These are phyloP conservation scores for Sipha maydis DNA, from an alignment of 2,888 invertebrate genomes.

Conservation along the genomic window DNA sequence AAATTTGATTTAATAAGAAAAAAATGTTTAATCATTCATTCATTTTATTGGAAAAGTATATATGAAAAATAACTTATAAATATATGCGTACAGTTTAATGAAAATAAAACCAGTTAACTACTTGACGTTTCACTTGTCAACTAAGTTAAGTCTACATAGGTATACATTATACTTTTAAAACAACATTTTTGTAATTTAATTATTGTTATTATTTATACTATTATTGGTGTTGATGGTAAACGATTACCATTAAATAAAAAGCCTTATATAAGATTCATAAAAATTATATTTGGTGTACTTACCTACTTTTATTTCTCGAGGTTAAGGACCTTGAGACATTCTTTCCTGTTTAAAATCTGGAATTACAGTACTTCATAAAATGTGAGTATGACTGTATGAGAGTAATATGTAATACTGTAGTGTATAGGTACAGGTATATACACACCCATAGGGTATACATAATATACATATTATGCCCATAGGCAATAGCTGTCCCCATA, in stretches of 20 bases:
- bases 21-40: not conserved
- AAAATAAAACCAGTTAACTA: not conserved
- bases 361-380: not conserved
- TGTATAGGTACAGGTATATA: not conserved
- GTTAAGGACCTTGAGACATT: constrained; percentile 51
- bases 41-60: not conserved
- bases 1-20: not conserved
- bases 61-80: not conserved
- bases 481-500: too few relatives aligned
- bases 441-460: too few relatives aligned
- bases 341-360: constrained; percentile 35
- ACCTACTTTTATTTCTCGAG: constrained; percentile 29
- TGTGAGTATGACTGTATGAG: not conserved
- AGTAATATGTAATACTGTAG: not conserved
- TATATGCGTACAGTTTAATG: not conserved
- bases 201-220: not conserved
- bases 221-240: constrained; percentile 3
- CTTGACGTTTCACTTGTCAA: not conserved
- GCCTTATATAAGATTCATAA: not conserved
- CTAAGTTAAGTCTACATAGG: not conserved
- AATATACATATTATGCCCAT: too few relatives aligned
- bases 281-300: not conserved
- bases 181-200: constrained; percentile 28
- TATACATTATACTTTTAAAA: constrained; percentile 19
- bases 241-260: constrained; percentile 43